phyloP scores from a whole-genome alignment of 2,113 vertebrate species.

The Clinocottus analis region DNA sequence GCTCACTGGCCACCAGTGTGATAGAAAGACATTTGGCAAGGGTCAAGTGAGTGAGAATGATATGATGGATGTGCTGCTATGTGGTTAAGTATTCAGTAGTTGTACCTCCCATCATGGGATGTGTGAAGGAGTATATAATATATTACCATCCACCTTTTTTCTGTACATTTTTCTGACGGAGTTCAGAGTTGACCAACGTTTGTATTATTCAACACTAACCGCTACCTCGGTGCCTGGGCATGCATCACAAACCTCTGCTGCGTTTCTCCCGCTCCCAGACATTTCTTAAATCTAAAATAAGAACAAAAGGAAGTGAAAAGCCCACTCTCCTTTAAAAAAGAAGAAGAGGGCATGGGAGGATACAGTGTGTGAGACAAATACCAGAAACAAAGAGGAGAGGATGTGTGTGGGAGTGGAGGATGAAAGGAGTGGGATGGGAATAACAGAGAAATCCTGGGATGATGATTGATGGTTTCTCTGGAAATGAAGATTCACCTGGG shows the following conservation, averaged over 20 bases:
- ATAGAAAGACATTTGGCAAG: slow-evolving; percentile 7
- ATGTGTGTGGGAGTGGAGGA: slow-evolving; percentile 55
- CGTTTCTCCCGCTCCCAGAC: slow-evolving; percentile 1
- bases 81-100: background rate
- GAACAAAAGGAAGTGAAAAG: slow-evolving; percentile 37
- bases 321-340: slow-evolving; percentile 29
- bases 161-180: background rate
- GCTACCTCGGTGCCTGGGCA: background rate
- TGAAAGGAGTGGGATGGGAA: slow-evolving; percentile 41
- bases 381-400: slow-evolving; percentile 43
- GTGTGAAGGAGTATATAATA: background rate
- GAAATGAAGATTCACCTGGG: slow-evolving; percentile 23
- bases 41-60: background rate
- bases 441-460: slow-evolving; percentile 9
- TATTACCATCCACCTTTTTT: background rate
- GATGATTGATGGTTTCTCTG: slow-evolving; percentile 44
- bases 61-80: background rate
- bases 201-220: slow-evolving; percentile 1
- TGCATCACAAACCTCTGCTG: background rate
- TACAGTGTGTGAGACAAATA: slow-evolving; percentile 38
- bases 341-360: slow-evolving; percentile 26
- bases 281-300: slow-evolving; percentile 25
- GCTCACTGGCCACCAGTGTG: slow-evolving; percentile 6
- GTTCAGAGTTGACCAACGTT: slow-evolving; percentile 12
- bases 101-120: background rate